phyloP scores from a whole-genome alignment of 2,797 vertebrate species.

The Distichodus sexfasciatus region DNA sequence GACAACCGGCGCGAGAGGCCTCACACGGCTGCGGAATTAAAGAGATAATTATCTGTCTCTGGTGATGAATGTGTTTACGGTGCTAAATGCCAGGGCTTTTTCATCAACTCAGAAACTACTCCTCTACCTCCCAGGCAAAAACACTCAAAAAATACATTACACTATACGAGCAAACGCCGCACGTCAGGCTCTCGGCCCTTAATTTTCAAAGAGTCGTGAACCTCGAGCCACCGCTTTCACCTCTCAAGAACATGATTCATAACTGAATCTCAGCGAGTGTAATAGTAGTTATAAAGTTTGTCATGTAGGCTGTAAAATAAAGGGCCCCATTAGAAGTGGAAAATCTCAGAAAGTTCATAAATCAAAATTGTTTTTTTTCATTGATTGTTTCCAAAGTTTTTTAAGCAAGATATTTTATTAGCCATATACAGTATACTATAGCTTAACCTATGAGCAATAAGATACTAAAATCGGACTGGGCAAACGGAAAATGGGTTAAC shows the following conservation, averaged over 20 bases:
- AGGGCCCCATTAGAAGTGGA: background rate
- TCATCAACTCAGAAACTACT: conserved; percentile 61
- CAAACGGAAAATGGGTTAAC: too few relatives aligned
- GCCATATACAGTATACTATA: too few relatives aligned
- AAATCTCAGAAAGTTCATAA: background rate
- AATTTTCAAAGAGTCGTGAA: conserved; percentile 28
- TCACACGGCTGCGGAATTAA: conserved; percentile 64
- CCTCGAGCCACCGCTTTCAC: background rate
- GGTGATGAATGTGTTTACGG: conserved; percentile 76
- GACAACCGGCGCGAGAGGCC: conserved; percentile 53
- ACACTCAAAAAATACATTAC: conserved; percentile 18
- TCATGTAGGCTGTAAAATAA: background rate
- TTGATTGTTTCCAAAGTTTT: too few relatives aligned
- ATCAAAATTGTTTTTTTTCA: too few relatives aligned
- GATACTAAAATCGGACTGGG: too few relatives aligned
- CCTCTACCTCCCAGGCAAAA: conserved; percentile 39
- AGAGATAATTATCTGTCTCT: conserved; percentile 74
- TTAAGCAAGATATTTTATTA: too few relatives aligned
- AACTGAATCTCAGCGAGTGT: background rate
- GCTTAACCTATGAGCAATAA: too few relatives aligned
- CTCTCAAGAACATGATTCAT: background rate
- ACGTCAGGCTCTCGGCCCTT: conserved; percentile 23
- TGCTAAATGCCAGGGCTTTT: conserved; percentile 69
- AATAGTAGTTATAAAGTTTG: background rate
- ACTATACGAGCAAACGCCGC: conserved; percentile 17